phyloP scores from a whole-genome alignment of 2,113 vertebrate species.

The Mormoops blainvillei region DNA sequence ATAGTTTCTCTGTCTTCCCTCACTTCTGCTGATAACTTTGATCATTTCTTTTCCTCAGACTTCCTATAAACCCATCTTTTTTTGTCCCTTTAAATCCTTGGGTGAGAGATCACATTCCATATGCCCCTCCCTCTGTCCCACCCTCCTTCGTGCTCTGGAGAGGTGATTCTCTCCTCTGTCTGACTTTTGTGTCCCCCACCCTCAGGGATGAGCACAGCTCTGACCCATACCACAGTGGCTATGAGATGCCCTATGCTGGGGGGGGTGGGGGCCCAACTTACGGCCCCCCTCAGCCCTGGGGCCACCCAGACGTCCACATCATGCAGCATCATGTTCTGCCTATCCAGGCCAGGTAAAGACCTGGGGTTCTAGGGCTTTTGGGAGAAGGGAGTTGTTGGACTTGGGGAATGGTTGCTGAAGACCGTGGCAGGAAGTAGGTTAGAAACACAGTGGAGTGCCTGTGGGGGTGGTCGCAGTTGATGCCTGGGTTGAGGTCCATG shows the following conservation, averaged over 20 bases:
- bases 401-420: background rate
- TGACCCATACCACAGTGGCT: slow-evolving; percentile 91
- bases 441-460: background rate
- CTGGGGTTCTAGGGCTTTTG: background rate
- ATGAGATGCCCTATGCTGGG: slow-evolving; percentile 89
- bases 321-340: slow-evolving; percentile 91
- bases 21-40: background rate
- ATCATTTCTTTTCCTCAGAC: background rate
- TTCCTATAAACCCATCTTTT: background rate
- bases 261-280: slow-evolving; percentile 91
- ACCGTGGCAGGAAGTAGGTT: background rate
- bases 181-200: slow-evolving; percentile 53
- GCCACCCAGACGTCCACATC: slow-evolving; percentile 90
- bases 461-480: background rate
- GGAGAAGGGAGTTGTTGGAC: background rate
- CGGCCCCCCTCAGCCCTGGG: slow-evolving; percentile 93
- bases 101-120: background rate
- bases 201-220: slow-evolving; percentile 91
- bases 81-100: background rate
- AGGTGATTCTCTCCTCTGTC: slow-evolving; percentile 8
- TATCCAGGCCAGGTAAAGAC: slow-evolving; percentile 91
- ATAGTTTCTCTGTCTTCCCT: background rate
- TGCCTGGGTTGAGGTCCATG: background rate
- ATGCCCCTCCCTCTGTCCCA: background rate
- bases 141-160: background rate